Conservation (phyloP, 2,797 vertebrate species). For the Steatocranus sp. region DNA sequence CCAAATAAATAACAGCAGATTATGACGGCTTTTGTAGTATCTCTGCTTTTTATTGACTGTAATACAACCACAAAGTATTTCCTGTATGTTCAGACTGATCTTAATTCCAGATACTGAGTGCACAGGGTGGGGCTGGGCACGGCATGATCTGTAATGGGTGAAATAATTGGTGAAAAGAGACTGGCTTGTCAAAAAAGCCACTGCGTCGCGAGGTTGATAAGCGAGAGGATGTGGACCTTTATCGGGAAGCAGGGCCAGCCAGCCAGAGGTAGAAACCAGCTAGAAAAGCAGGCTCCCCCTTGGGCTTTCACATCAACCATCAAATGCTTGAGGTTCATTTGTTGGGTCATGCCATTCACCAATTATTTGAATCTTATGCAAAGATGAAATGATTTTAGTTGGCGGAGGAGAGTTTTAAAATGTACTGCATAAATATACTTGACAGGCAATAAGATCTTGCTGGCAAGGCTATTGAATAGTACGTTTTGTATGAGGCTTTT, state of each 20-base stretch:
- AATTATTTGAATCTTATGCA: conserved; percentile 80
- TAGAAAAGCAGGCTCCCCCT: conserved; percentile 56
- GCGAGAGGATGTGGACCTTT: conserved; percentile 61
- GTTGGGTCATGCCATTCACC: conserved; percentile 71
- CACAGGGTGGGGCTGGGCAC: conserved; percentile 41
- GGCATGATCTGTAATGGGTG: conserved; percentile 65
- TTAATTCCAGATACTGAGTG: conserved; percentile 33
- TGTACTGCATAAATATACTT: conserved; percentile 62
- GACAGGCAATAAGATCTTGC: conserved; percentile 66
- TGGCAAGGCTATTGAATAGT: conserved; percentile 36
- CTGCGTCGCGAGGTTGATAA: conserved; percentile 58
- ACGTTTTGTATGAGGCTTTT: conserved; percentile 38
- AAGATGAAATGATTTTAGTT: conserved; percentile 74
- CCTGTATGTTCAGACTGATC: conserved; percentile 46
- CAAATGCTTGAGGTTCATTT: conserved; percentile 69
- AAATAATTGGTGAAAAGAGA: conserved; percentile 77
- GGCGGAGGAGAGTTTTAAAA: conserved; percentile 54
- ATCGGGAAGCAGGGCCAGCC: conserved; percentile 51
- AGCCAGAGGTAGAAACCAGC: conserved; percentile 70
- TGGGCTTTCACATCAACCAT: conserved; percentile 70
- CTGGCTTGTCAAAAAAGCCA: conserved; percentile 67
- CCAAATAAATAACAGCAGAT: conserved; percentile 10
- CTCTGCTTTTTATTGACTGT: conserved; percentile 1
- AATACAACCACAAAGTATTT: conserved; percentile 7
- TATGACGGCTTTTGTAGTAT: background rate